These are phyloP conservation scores for Tuta absoluta DNA, from an alignment of 2,888 invertebrate species.

Conservation along the genomic window DNA sequence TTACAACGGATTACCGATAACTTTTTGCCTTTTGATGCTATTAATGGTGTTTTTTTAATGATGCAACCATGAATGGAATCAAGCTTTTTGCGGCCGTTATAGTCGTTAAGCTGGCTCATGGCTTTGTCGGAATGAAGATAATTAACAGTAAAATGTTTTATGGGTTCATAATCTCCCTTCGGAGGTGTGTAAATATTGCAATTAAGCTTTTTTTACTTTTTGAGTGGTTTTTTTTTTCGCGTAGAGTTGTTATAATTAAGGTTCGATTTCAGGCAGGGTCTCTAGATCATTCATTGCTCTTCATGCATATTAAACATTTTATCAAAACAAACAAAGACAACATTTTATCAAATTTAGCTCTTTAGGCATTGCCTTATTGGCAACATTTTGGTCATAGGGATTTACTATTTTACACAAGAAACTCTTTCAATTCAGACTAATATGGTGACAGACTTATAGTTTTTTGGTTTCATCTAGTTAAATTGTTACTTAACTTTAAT, in stretches of 20 bases:
- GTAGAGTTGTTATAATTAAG: no score
- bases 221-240: neutral
- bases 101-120: constrained; percentile 6
- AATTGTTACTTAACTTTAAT: neutral
- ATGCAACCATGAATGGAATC: constrained; percentile 6
- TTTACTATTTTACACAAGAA: no score
- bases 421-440: no score
- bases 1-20: constrained; percentile 29
- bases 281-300: no score
- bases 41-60: constrained; percentile 9
- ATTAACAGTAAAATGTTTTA: constrained; percentile 10
- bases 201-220: neutral
- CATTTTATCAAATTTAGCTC: no score
- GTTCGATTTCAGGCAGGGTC: no score
- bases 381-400: no score
- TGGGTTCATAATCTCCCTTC: neutral
- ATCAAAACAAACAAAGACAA: no score
- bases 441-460: no score
- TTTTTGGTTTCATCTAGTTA: no score
- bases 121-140: neutral
- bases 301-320: no score
- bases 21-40: constrained; percentile 23
- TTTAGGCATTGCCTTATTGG: no score
- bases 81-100: neutral
- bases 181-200: neutral